These are phyloP conservation scores for Watsonalla cultraria DNA, from an alignment of 2,888 invertebrate genomes.

Conservation along the genomic window DNA sequence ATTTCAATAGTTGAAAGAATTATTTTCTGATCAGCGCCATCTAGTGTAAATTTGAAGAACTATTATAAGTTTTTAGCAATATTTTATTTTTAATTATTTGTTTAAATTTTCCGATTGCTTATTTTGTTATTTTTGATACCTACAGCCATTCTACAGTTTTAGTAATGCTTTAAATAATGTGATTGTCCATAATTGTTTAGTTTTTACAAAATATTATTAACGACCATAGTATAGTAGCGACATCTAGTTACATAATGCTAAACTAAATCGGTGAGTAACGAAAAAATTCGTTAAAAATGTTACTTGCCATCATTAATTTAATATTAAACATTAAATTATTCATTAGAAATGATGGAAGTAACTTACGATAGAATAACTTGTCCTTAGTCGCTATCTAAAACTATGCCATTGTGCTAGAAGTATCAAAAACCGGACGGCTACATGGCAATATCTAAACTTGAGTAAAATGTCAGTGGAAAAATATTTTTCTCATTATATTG, in stretches of 20 bases:
- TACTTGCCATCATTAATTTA: conserved; percentile 60
- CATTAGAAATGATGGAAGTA: conserved; percentile 52
- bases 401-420: conserved; percentile 16
- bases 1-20: not conserved
- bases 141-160: too few relatives aligned
- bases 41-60: not conserved
- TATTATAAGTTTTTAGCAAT: not conserved
- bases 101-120: too few relatives aligned
- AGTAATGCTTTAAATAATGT: too few relatives aligned
- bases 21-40: not conserved
- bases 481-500: conserved; percentile 39
- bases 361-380: conserved; percentile 9
- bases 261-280: not conserved
- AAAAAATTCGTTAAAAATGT: not conserved
- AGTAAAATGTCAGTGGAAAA: conserved; percentile 42
- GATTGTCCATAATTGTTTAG: too few relatives aligned
- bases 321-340: conserved; percentile 56
- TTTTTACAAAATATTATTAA: too few relatives aligned
- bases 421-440: conserved; percentile 34
- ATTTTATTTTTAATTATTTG: not conserved
- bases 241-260: conserved; percentile 5
- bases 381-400: conserved; percentile 12
- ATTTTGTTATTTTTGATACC: too few relatives aligned
- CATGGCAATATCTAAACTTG: conserved; percentile 16
- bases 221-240: conserved; percentile 12